These are phyloP conservation scores for Eulemur rubriventer DNA, from an alignment of 2,797 vertebrate genomes.

Conservation along the genomic window DNA sequence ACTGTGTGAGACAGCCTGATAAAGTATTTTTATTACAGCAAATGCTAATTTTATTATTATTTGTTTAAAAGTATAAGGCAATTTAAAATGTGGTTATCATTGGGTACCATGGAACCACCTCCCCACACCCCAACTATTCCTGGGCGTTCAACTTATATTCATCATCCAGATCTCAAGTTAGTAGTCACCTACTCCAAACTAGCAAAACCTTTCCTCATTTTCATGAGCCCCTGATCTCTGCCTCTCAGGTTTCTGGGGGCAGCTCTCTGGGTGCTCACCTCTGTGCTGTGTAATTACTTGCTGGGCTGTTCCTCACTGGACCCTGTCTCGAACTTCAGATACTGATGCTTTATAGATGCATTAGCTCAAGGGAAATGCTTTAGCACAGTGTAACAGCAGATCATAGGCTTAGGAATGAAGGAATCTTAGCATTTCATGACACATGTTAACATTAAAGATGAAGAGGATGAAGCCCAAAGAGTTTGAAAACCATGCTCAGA, in stretches of 20 bases:
- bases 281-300: neutral
- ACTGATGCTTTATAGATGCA: neutral
- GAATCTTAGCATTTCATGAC: neutral
- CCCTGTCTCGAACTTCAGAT: neutral
- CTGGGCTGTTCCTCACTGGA: neutral
- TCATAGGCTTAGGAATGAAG: neutral
- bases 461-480: neutral
- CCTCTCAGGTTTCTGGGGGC: neutral
- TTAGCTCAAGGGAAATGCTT: neutral
- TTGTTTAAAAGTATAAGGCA: neutral
- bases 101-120: neutral
- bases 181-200: neutral
- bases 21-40: slow-evolving; percentile 23
- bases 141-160: neutral
- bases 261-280: neutral
- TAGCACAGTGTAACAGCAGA: neutral
- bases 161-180: neutral
- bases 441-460: neutral
- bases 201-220: neutral
- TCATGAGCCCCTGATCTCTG: neutral
- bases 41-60: slow-evolving; percentile 33
- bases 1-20: neutral
- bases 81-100: neutral
- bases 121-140: neutral
- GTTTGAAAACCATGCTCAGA: neutral